Evolutionary conservation across 2,797 vertebrate genomes (phyloP).

Genomic region (Toxotes lorentzi): DNA sequence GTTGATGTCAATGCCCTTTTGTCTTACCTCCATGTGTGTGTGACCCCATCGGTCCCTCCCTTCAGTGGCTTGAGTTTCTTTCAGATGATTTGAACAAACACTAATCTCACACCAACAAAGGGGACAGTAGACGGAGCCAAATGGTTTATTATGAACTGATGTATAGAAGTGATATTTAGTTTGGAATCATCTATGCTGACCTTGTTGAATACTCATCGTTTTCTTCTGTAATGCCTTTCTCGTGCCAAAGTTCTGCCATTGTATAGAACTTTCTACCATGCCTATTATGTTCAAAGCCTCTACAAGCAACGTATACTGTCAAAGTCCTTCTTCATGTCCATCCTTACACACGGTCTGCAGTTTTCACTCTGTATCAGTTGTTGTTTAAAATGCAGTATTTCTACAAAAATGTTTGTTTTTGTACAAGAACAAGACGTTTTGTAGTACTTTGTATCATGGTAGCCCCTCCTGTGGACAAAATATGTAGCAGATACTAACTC

Average conservation of each 20-base stretch:
- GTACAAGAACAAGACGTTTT: slow-evolving; percentile 87
- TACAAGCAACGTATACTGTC: slow-evolving; percentile 67
- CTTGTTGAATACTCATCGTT: slow-evolving; percentile 67
- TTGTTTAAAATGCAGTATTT: slow-evolving; percentile 84
- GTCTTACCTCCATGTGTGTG: slow-evolving; percentile 78
- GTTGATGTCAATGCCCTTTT: slow-evolving; percentile 79
- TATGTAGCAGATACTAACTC: slow-evolving; percentile 82
- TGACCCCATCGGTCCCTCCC: slow-evolving; percentile 55
- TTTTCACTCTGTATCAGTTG: slow-evolving; percentile 76
- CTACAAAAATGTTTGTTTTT: slow-evolving; percentile 85
- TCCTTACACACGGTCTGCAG: slow-evolving; percentile 55
- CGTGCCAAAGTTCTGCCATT: slow-evolving; percentile 83
- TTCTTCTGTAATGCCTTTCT: slow-evolving; percentile 78
- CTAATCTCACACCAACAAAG: slow-evolving; percentile 59
- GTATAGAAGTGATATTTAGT: slow-evolving; percentile 74
- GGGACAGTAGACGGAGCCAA: slow-evolving; percentile 69
- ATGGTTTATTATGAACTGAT: slow-evolving; percentile 68
- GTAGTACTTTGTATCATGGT: slow-evolving; percentile 87
- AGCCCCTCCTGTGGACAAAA: slow-evolving; percentile 78
- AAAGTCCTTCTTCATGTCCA: slow-evolving; percentile 49
- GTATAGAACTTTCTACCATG: slow-evolving; percentile 75
- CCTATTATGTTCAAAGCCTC: slow-evolving; percentile 71
- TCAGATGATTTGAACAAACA: slow-evolving; percentile 59
- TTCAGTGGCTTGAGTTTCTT: slow-evolving; percentile 67
- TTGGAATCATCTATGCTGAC: slow-evolving; percentile 69